phyloP scores from a whole-genome alignment of 2,113 vertebrate species.

The Pelecanus crispus region DNA sequence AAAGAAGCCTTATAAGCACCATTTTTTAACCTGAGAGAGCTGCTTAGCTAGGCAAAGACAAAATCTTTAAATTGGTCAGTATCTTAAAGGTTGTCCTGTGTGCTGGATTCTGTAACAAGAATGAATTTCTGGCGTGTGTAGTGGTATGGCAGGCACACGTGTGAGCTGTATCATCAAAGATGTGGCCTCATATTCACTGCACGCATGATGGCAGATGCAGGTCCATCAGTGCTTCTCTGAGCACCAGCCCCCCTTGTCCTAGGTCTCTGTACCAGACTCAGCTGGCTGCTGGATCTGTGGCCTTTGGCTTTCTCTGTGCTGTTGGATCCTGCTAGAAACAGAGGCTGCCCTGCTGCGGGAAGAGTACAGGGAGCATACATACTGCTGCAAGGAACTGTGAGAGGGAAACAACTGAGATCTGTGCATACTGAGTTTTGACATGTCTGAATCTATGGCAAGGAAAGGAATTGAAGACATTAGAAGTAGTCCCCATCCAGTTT shows the following conservation, averaged over 20 bases:
- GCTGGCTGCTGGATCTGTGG: neutral
- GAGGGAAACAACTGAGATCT: neutral
- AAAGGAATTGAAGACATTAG: neutral
- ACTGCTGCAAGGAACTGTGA: neutral
- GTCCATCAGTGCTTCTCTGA: neutral
- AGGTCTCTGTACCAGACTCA: neutral
- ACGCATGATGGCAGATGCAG: fast-evolving
- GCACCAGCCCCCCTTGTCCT: neutral
- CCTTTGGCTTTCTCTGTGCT: neutral
- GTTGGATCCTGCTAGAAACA: neutral
- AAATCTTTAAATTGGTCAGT: neutral
- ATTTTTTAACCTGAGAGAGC: neutral
- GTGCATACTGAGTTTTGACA: neutral
- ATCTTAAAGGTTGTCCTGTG: neutral
- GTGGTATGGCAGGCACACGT: fast-evolving
- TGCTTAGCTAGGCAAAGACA: neutral
- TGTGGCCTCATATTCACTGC: neutral
- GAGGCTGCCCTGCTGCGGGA: neutral
- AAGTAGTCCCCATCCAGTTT: neutral
- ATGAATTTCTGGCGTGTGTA: neutral
- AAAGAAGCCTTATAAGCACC: neutral
- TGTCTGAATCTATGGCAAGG: neutral
- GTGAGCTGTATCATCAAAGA: neutral
- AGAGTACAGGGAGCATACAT: neutral
- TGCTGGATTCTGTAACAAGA: neutral